A percentile compares a stretch with the other conserved stretches of the same genome.
Evolutionary conservation across 2,888 invertebrate species (phyloP).

Genomic region (Oxycera nigricornis): DNA sequence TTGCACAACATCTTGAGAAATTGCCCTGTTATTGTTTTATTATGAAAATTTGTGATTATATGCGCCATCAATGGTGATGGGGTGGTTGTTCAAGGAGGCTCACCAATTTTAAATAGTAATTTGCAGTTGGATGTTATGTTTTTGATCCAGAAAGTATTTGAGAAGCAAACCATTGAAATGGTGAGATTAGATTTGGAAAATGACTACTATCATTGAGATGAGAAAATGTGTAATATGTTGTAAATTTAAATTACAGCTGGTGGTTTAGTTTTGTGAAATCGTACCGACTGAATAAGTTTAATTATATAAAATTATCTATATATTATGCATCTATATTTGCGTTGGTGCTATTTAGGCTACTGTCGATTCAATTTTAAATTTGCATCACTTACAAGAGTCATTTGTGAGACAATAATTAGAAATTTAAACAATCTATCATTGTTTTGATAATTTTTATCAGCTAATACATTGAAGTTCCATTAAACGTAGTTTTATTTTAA

Average conservation of each 20-base stretch:
- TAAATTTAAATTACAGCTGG: constrained; percentile 14
- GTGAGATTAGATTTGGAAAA: constrained; percentile 16
- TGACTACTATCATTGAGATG: neutral
- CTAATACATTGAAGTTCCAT: no score
- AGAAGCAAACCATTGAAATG: neutral
- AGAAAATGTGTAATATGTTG: neutral
- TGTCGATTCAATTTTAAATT: no score
- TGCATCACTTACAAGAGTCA: neutral
- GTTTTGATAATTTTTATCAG: no score
- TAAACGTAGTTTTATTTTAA: no score
- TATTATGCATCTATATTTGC: no score
- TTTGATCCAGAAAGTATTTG: neutral
- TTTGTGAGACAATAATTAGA: neutral
- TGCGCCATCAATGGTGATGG: constrained; percentile 1
- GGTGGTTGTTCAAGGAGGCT: neutral
- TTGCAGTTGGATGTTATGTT: neutral
- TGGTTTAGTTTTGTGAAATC: no score
- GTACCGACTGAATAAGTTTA: no score
- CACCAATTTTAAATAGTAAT: neutral
- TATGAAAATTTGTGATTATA: constrained; percentile 41
- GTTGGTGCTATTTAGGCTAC: no score
- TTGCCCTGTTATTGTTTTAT: constrained; percentile 35
- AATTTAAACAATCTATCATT: neutral
- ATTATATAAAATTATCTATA: no score
- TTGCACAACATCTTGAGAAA: neutral